Base-by-base conservation (phyloP, 2,113 vertebrate genomes). In the Seriola quinqueradiata region DNA sequence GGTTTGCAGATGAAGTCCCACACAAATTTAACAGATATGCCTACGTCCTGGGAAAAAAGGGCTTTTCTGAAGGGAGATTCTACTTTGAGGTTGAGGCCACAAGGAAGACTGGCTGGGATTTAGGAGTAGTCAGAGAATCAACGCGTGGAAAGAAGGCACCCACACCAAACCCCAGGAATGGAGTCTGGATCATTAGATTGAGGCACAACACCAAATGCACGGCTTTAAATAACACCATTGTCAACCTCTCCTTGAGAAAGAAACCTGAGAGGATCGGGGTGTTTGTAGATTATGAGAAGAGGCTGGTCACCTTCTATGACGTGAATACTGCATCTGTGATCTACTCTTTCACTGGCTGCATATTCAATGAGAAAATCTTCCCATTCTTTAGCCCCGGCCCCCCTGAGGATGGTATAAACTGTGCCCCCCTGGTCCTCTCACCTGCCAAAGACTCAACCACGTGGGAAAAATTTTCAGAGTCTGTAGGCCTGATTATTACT, bases 211-310 rank as follows among this genome's bases (percentile, higher is more conserved):
- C 8, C 14, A 40, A 23, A 14, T 74, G n/a, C 48, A 55, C 0
- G 0, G 61, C 48, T 58, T 40, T 12, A 34, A 7, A 2, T 12
- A 13, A 65, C 2, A 3, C 11, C 8, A 13, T 38, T 8, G 16
- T 67, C 34, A 13, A 23, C 3, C 0, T 66, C 16, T 42, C 14
- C 9, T 8, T 61, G 46, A 19, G 1, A 23, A 32, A 3, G 6
- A 70, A 42, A 57, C 79, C 64, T 14, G 59, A 83, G 14, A 78
- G 21, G 79, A 4, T 91, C 3, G 2, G 32, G 0, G 60, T 84
- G 73, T 77, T 78, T 70, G 84, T 91, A 17, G 89, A 91, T 72
- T 84, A 87, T 68, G 83, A 89, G 13, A 44, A 73, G 25, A 70
- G 79, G 64, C 21, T 0, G 14, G 74, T 93, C 76, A 81, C 72